Evolutionary conservation across 2,888 invertebrate species (phyloP).

Genomic region (Rhagonycha fulva): DNA sequence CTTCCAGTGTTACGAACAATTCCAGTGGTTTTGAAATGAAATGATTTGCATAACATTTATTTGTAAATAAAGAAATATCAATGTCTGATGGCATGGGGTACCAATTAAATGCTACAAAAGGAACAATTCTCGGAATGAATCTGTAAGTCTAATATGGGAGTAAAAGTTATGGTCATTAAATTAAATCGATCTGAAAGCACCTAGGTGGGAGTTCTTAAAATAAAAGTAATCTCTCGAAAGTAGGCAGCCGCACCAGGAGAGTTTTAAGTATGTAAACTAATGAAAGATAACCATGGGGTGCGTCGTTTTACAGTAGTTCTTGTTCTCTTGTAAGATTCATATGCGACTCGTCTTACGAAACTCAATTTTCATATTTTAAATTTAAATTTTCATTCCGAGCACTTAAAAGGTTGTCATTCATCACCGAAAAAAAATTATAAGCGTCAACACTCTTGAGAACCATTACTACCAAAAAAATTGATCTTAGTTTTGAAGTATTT

Average conservation of each 20-base stretch:
- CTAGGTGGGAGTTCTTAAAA: conserved; percentile 45
- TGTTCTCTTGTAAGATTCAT: conserved; percentile 36
- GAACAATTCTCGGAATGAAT: conserved; percentile 16
- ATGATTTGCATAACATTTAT: neutral
- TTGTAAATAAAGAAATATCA: neutral
- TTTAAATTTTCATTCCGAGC: neutral
- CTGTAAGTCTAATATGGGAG: conserved; percentile 20
- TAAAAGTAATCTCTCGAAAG: conserved; percentile 43
- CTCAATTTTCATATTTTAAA: neutral
- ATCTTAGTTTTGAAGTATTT: neutral
- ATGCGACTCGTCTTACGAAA: neutral
- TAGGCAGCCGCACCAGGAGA: conserved; percentile 43
- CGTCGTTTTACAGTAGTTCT: conserved; percentile 47
- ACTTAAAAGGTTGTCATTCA: neutral
- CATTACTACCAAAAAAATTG: neutral
- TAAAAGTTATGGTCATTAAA: conserved; percentile 40
- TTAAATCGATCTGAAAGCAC: conserved; percentile 46
- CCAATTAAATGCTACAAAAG: conserved; percentile 4
- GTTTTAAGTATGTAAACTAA: conserved; percentile 47
- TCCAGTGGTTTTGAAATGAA: neutral
- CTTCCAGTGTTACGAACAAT: neutral
- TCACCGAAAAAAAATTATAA: neutral
- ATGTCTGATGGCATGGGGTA: neutral
- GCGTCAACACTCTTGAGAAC: neutral
- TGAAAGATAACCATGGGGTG: conserved; percentile 47